Evolutionary conservation across 1,140 invertebrate species (phyloP), one percentile per base, ranked within the genome.

Genomic region (Mactra quadrangularis): DNA sequence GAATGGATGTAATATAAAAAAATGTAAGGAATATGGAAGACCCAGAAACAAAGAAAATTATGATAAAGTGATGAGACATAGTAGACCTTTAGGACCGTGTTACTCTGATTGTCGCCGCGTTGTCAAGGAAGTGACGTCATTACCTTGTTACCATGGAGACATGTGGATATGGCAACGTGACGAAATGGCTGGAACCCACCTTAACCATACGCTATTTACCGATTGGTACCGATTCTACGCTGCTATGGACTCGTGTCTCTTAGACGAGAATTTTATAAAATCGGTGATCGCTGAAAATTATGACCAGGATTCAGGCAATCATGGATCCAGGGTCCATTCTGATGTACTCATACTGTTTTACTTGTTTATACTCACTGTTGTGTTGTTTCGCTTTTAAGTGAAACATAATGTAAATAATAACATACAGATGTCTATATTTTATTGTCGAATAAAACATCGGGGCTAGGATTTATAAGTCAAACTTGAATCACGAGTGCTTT

Each of bases 191-290:
- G 60, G 17, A 41, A n/a, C 60, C 9, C 41, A n/a, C 13, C 33
- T 38, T 41, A 45, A 64, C 22, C 19, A 38, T 11, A 41, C 60
- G 15, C 33, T 25, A n/a, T 38, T 35, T 38, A 35, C 60, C 6
- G 60, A 64, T 19, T 64, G 60, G 60, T 64, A 64, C 31, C 60
- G 60, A 25, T 64, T 64, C 35, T 64, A 64, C 35, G 33, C 60
- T 7, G 60, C 60, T 19, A 38, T 64, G n/a, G 60, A 64, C 41
- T 64, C 60, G 25, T 64, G 60, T 64, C 38, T 33, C 33, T 25
- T 19, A 35, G 57, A 33, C n/a, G n/a, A n/a, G n/a, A n/a, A 33
- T 1, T 27, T 33, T 17, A 33, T 33, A 1, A 19, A 3, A 3
- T 29, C 3, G 25, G 31, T 29, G 31, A 33, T 3, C 17, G 35